Evolutionary conservation across 1,140 invertebrate species (phyloP), one percentile per base, ranked within the genome.

Genomic region (Frieseomelitta varia): DNA sequence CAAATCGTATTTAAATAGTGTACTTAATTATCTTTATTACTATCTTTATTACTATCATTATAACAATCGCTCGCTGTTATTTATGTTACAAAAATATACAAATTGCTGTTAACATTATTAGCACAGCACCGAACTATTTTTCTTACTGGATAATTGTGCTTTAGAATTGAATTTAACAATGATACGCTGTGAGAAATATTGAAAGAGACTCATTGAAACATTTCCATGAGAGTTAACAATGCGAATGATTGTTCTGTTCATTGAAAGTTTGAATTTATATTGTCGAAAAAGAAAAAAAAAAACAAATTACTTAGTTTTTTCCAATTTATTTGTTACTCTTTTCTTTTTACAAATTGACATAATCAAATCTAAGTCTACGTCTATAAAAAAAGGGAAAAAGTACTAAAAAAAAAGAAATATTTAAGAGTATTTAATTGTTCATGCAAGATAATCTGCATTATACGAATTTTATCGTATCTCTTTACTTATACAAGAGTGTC

Each of bases 11-110:
- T 81, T 92, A 88, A 91, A 92, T 80, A 81, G 89, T 89, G 92
- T 93, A 93, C 91, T 93, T 93, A 92, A 91, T 86, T 91, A 90
- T n/a, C n/a, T n/a, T n/a, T n/a, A n/a, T n/a, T n/a, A 89, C 87
- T 79, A 79, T 81, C 87, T 86, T 82, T 76, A 83, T 89, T 86
- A 86, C 69, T 86, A 81, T 85, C 82, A 85, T 75, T 89, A 87
- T 61, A 75, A 53, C 72, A 85, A 86, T 77, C 51, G 21, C 76
- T 81, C 78, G 67, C 84, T 91, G 87, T 88, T 90, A 90, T 91
- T 90, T 89, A 87, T 88, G 56, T 85, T 86, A 77, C 74, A 79
- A 78, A 84, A 78, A 84, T 86, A 90, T 88, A 87, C 51, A 78
- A 84, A 53, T 81, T 56, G 30, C 81, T 88, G 78, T 89, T 91